Evolutionary conservation across 2,113 vertebrate genomes (phyloP).

Genomic region (Megaleporinus macrocephalus): DNA sequence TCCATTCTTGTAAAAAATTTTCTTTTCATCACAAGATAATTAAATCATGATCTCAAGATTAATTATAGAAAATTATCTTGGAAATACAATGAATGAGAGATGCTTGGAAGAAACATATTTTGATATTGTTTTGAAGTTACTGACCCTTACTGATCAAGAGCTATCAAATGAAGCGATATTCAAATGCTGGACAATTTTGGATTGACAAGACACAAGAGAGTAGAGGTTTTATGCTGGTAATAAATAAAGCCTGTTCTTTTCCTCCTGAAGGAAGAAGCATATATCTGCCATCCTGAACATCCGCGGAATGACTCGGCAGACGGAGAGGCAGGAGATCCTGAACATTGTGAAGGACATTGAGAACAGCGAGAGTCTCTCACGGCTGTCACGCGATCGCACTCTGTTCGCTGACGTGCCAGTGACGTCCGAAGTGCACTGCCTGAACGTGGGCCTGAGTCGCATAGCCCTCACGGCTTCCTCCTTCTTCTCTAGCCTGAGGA

Average conservation of each 20-base stretch:
- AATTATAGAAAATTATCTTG: no score
- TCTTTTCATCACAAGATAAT: no score
- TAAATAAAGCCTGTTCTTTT: background rate
- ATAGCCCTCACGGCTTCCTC: constrained; percentile 74
- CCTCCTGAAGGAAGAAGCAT: constrained; percentile 80
- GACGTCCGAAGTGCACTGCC: constrained; percentile 81
- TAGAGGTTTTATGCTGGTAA: background rate
- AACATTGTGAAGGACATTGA: constrained; percentile 85
- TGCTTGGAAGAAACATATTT: no score
- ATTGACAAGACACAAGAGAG: background rate
- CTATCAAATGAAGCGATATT: background rate
- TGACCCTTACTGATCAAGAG: background rate
- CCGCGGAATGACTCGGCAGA: constrained; percentile 78
- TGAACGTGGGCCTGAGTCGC: constrained; percentile 78
- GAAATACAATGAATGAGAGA: no score
- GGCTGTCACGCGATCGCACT: constrained; percentile 68
- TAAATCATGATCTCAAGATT: no score
- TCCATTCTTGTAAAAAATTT: no score
- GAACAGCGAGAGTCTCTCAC: constrained; percentile 57
- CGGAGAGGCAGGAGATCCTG: constrained; percentile 85
- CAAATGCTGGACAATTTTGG: background rate
- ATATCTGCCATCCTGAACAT: constrained; percentile 86
- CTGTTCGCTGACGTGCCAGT: constrained; percentile 85
- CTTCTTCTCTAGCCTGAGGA: constrained; percentile 70
- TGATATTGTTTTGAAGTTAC: no score